Evolutionary conservation across 2,888 invertebrate species (phyloP).

Genomic region (Sphaerophoria rueppellii): DNA sequence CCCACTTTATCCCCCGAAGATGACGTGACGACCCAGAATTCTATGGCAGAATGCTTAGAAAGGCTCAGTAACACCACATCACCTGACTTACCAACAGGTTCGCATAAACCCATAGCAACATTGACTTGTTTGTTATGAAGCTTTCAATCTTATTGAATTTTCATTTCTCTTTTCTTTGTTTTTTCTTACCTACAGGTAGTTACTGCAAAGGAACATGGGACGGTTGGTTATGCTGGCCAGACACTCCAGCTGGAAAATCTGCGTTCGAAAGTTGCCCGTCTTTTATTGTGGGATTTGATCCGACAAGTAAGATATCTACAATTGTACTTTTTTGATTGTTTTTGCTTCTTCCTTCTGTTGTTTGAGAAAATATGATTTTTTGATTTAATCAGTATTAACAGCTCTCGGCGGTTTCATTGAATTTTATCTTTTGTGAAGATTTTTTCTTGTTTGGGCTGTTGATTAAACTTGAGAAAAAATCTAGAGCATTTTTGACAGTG

Average conservation of each 20-base stretch:
- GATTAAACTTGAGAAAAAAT: no score
- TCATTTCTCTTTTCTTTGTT: not conserved
- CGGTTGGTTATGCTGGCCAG: constrained; percentile 91
- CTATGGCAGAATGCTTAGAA: constrained; percentile 77
- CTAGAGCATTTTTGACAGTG: no score
- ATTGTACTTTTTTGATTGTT: not conserved
- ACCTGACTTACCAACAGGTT: constrained; percentile 75
- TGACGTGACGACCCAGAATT: constrained; percentile 76
- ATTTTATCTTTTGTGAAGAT: not conserved
- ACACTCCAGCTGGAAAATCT: constrained; percentile 86
- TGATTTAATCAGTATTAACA: not conserved
- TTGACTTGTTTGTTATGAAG: not conserved
- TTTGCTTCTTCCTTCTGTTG: constrained; percentile 1
- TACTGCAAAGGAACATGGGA: constrained; percentile 91
- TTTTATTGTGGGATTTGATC: constrained; percentile 90
- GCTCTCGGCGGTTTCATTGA: constrained; percentile 5
- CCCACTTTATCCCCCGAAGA: constrained; percentile 58
- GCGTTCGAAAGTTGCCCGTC: constrained; percentile 88
- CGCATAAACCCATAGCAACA: constrained; percentile 47
- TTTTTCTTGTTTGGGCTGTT: no score
- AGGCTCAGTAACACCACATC: constrained; percentile 77
- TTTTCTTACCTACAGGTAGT: constrained; percentile 81
- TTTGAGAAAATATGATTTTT: not conserved
- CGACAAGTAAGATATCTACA: constrained; percentile 83
- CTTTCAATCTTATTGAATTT: not conserved